Percentiles rank a stretch among this genome's conserved stretches.
phyloP scores from a whole-genome alignment of 2,888 invertebrate species.

The Scaeva pyrastri region DNA sequence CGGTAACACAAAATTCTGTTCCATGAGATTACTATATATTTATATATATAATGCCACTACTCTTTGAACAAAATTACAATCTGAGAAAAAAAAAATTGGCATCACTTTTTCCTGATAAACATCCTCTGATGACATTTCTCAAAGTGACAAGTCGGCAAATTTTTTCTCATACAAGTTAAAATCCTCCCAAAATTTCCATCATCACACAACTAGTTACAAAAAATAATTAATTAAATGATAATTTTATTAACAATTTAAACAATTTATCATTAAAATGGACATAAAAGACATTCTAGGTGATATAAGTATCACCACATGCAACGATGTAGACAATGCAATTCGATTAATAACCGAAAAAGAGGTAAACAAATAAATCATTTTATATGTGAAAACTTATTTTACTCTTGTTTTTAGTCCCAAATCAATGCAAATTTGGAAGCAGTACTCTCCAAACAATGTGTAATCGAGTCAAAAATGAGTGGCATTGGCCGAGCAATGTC shows the following conservation, averaged over 20 bases:
- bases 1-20: too few relatives aligned
- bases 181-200: slow-evolving; percentile 8
- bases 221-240: slow-evolving; percentile 64
- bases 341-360: slow-evolving; percentile 79
- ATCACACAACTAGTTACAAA: slow-evolving; percentile 1
- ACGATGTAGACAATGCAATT: slow-evolving; percentile 84
- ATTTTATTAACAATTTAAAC: background rate
- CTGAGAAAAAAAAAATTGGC: too few relatives aligned
- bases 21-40: too few relatives aligned
- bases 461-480: slow-evolving; percentile 91
- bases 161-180: background rate
- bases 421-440: slow-evolving; percentile 89
- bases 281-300: slow-evolving; percentile 77
- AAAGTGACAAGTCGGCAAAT: slow-evolving; percentile 70
- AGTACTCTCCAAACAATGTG: slow-evolving; percentile 89
- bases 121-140: slow-evolving; percentile 28
- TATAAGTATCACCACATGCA: slow-evolving; percentile 84
- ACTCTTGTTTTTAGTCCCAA: slow-evolving; percentile 85
- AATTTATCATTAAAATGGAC: slow-evolving; percentile 68
- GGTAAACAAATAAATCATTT: slow-evolving; percentile 71
- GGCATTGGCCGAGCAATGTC: slow-evolving; percentile 92
- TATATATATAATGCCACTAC: too few relatives aligned
- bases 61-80: too few relatives aligned
- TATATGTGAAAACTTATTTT: background rate
- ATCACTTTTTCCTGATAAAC: slow-evolving; percentile 10